Base-by-base conservation (phyloP, 2,797 vertebrate genomes). In the Cuculus canorus region DNA sequence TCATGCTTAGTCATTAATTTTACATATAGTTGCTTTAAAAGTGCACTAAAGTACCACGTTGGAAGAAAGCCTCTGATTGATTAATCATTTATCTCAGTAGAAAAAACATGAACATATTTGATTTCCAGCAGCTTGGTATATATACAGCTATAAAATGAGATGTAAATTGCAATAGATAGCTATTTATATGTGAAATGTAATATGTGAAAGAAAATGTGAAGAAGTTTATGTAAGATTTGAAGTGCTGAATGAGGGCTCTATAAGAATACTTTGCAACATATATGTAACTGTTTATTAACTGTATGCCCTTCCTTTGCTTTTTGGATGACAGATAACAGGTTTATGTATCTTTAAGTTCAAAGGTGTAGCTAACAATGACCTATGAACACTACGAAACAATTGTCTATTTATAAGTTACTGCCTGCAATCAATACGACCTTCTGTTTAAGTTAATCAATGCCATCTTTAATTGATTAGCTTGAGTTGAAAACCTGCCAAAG, bases 371-470 rank as follows among this genome's bases (percentile, higher is more conserved):
- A 97, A 95, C 82, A 97, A 52, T 95, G 92, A 96, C 95, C 96
- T 95, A 48, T 71, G 93, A 92, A 94, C 82, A 92, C 77, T 66
- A 77, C 47, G 68, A 93, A 97, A 97, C 56, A 95, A 90, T 94
- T 70, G 56, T 68, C 79, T 97, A 86, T 97, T 97, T 97, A 97
- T 96, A 97, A 86, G 94, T 92, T 97, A 95, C 79, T 93, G 93
- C 27, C 56, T 88, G 78, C 79, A 97, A 95, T 97, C 96, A 95
- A 97, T 97, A 98, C 75, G 23, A 95, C 59, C 92, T 97, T 97
- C 97, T 97, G 93, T 98, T 97, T 95, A 95, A 91, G 95, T 97
- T 97, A 97, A 97, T 98, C 96, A 97, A 95, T 97, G 84, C 75
- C 96, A 91, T 96, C 94, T 97, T 97, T 96, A 97, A 97, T 97